Evolutionary conservation across 2,888 invertebrate genomes (phyloP), one percentile per base, ranked within the genome.

Genomic region (Malthinus flaveolus): DNA sequence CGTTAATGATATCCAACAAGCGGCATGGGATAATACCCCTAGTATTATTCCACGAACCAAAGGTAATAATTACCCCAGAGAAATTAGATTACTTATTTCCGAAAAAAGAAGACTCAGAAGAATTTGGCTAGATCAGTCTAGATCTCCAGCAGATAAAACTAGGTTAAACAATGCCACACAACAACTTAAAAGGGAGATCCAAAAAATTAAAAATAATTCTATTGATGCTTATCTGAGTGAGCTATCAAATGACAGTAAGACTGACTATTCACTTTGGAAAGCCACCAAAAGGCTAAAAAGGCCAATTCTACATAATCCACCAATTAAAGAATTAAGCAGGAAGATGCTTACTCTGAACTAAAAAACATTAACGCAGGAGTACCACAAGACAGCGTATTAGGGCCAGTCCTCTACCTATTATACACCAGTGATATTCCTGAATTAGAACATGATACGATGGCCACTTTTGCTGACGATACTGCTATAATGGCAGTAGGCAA

Each of bases 311-410:
- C 23, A 31, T 32, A 15, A 36, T 13, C 56, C 63, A 8, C 64
- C 66, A 1, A 63, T 69, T 1, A 57, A 51, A 23, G 49, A 1
- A 63, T 69, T 1, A 57, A 51, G 13, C 49, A 42, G 3, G 33
- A 13, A 10, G 48, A 63, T 13, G 56, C 56, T 4, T 53, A n/a
- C n/a, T n/a, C n/a, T n/a, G n/a, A n/a, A n/a, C n/a, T n/a, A n/a
- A n/a, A n/a, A n/a, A n/a, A n/a, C n/a, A n/a, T n/a, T n/a, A n/a
- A n/a, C n/a, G n/a, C n/a, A n/a, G n/a, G n/a, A n/a, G n/a, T n/a
- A n/a, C n/a, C n/a, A n/a, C n/a, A n/a, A n/a, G n/a, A n/a, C n/a
- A n/a, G n/a, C n/a, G n/a, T n/a, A n/a, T n/a, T n/a, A n/a, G n/a
- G n/a, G n/a, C n/a, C n/a, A n/a, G n/a, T n/a, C n/a, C n/a, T n/a